These are phyloP conservation scores for Spodoptera frugiperda DNA, from an alignment of 1,140 invertebrate genomes.

Conservation along the genomic window DNA sequence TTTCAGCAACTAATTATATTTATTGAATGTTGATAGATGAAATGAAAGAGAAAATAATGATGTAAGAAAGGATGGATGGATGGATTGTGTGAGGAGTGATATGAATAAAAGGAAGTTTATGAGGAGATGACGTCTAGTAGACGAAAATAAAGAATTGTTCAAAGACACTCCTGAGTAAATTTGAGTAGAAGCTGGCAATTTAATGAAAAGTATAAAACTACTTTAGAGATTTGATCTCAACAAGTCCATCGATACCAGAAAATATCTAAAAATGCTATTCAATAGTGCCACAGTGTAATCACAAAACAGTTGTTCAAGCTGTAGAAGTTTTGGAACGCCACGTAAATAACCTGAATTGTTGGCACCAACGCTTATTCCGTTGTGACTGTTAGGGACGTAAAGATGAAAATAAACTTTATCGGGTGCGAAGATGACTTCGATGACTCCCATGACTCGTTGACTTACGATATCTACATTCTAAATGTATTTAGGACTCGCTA, in stretches of 20 bases:
- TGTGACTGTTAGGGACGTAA: slow-evolving; percentile 64
- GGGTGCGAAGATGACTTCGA: slow-evolving; percentile 38
- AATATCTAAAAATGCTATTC: not conserved
- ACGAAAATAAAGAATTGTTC: no score
- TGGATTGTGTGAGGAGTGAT: no score
- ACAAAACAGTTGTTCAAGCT: not conserved
- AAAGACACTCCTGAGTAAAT: no score
- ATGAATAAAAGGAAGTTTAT: no score
- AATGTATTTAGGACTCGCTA: slow-evolving; percentile 33
- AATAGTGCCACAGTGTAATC: slow-evolving; percentile 4
- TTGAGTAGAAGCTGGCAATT: no score
- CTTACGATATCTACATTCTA: slow-evolving; percentile 29
- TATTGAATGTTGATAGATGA: no score
- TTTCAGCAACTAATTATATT: no score
- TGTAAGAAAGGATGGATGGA: no score
- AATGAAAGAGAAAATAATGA: no score
- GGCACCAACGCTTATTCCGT: slow-evolving; percentile 68
- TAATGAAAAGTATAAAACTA: no score
- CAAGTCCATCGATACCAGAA: not conserved
- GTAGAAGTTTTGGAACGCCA: slow-evolving; percentile 51
- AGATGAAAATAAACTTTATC: slow-evolving; percentile 71
- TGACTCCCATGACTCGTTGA: slow-evolving; percentile 21
- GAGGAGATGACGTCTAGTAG: no score
- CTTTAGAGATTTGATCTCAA: no score
- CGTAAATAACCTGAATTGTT: slow-evolving; percentile 66